These are phyloP conservation scores for Calonectris borealis DNA, from an alignment of 2,113 vertebrate species.

Conservation along the genomic window DNA sequence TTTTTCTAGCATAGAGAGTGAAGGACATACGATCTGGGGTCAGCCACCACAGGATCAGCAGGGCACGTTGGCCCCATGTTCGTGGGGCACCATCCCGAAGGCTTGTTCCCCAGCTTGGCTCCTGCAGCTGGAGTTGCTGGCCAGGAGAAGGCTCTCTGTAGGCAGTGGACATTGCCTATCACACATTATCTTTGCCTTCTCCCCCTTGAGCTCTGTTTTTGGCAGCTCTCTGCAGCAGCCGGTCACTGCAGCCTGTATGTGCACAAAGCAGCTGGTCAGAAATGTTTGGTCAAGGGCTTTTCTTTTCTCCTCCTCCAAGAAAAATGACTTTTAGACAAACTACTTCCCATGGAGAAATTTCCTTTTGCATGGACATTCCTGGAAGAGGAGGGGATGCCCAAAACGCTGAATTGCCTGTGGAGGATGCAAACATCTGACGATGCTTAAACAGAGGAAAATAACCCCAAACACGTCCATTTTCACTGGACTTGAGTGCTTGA, in stretches of 20 bases:
- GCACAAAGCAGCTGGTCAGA: background rate
- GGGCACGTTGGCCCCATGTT: background rate
- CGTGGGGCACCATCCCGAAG: rapidly evolving
- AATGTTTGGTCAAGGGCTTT: background rate
- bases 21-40: background rate
- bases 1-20: background rate
- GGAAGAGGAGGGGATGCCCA: background rate
- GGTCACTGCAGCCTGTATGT: rapidly evolving
- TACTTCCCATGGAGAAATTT: background rate
- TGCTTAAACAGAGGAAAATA: background rate
- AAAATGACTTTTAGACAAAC: background rate
- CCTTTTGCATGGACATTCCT: background rate
- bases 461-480: background rate
- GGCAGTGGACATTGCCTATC: background rate
- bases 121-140: background rate
- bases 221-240: background rate
- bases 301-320: background rate
- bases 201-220: background rate
- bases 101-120: background rate
- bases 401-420: background rate
- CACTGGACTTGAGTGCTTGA: background rate
- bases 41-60: background rate
- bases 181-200: background rate
- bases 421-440: background rate
- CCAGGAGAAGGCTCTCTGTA: background rate